Conservation (phyloP, 2,797 vertebrate genomes). For the Danio albolineatus region DNA sequence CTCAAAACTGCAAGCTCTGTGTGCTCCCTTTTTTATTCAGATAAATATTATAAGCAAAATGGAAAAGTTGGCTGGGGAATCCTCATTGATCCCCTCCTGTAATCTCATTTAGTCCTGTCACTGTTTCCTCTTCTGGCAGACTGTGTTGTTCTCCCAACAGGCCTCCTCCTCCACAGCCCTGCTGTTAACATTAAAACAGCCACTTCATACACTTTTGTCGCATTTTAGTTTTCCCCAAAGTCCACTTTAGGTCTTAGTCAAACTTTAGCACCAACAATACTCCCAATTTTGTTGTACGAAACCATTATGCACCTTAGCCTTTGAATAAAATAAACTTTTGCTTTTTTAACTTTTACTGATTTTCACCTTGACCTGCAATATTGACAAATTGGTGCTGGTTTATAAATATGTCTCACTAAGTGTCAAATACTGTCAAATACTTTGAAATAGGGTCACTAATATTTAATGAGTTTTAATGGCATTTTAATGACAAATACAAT, state of each 20-base stretch:
- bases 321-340: no score
- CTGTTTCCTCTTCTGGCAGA: constrained; percentile 24
- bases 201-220: background rate
- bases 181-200: constrained; percentile 7
- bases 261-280: background rate
- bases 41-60: constrained; percentile 54
- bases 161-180: background rate
- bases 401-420: no score
- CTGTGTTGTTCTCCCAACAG: background rate
- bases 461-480: no score
- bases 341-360: no score
- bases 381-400: no score
- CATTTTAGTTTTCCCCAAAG: background rate
- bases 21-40: constrained; percentile 37
- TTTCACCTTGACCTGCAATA: no score
- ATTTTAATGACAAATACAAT: no score
- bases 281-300: background rate
- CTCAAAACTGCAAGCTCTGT: constrained; percentile 51
- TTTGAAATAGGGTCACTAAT: no score
- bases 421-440: no score
- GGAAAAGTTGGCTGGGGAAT: constrained; percentile 56
- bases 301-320: background rate
- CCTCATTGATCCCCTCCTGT: constrained; percentile 57
- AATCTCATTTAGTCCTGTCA: constrained; percentile 59
- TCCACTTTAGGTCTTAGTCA: constrained; percentile 21